Evolutionary conservation across 2,888 invertebrate genomes (phyloP), one percentile per base, ranked within the genome.

Genomic region (Parnassius apollo): DNA sequence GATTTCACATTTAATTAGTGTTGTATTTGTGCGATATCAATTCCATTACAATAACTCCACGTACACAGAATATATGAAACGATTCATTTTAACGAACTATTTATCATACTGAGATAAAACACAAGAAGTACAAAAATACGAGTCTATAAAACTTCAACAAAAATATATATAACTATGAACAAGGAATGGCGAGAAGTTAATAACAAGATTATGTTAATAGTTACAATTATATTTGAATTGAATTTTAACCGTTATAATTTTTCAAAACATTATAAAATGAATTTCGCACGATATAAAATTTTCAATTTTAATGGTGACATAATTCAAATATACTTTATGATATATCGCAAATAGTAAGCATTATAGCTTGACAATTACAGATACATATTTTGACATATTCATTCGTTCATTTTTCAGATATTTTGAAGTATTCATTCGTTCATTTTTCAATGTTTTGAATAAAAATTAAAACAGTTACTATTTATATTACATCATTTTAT

Each of bases 151-250:
- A 71, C 70, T 66, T 71, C 69, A 73, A 72, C 68, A 66, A 73
- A 71, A 72, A 73, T 71, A 71, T 70, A 71, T 75, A 73, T 75
- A 79, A 69, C 75, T 77, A 75, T 75, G 66, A 68, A 78, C 72
- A 77, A 78, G 81, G 81, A 85, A 84, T 85, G 83, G 75, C 80
- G 79, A 81, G 76, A 80, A 79, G 80, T 76, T 72, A 71, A 71
- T 70, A 71, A 72, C 69, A 70, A 70, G 67, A 73, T 66, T 64
- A 70, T 69, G 68, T 67, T 64, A 69, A 67, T 69, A 65, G 64
- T 68, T 67, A 69, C 64, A 58, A 44, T 52, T 59, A 10, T 60
- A 52, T 35, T 11, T 60, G 46, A 46, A 53, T 25, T 12, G 45
- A 46, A 53, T 13, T 12, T 45, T 45, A 22, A 42, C 12, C 42